Evolutionary conservation across 2,113 vertebrate genomes (phyloP).

Genomic region (Chaenogobius annularis): DNA sequence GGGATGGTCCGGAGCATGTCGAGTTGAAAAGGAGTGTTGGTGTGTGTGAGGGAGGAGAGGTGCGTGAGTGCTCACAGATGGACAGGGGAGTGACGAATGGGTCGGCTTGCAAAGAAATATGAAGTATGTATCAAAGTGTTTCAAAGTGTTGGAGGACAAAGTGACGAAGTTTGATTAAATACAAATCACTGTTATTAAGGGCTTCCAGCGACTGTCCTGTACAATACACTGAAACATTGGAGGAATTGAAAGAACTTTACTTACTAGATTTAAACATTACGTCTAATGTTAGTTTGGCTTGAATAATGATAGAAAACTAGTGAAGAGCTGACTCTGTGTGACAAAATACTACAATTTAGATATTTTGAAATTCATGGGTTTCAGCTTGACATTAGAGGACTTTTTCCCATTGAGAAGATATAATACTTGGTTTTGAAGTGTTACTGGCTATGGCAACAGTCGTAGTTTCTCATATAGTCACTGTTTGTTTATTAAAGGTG

Average conservation of each 20-base stretch:
- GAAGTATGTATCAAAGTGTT: not conserved
- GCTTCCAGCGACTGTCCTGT: not conserved
- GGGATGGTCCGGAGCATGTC: not conserved
- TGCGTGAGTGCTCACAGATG: slow-evolving; percentile 28
- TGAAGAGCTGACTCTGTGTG: no score
- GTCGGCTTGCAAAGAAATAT: slow-evolving; percentile 16
- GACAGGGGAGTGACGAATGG: slow-evolving; percentile 20
- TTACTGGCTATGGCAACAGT: no score
- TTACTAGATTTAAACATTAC: not conserved
- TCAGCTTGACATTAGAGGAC: no score
- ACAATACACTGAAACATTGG: not conserved
- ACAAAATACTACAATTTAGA: no score
- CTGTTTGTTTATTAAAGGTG: no score
- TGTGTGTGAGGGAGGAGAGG: slow-evolving; percentile 5
- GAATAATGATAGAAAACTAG: no score
- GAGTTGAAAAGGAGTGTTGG: slow-evolving; percentile 13
- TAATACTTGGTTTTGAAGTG: no score
- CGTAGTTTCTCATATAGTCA: no score
- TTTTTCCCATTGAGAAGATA: no score
- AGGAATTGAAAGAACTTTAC: not conserved
- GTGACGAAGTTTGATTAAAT: not conserved
- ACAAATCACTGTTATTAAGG: not conserved
- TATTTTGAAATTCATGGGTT: no score
- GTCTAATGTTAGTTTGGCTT: no score
- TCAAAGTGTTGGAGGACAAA: not conserved